These are phyloP conservation scores for Kradibia gibbosae DNA, from an alignment of 1,140 invertebrate species.

Conservation along the genomic window DNA sequence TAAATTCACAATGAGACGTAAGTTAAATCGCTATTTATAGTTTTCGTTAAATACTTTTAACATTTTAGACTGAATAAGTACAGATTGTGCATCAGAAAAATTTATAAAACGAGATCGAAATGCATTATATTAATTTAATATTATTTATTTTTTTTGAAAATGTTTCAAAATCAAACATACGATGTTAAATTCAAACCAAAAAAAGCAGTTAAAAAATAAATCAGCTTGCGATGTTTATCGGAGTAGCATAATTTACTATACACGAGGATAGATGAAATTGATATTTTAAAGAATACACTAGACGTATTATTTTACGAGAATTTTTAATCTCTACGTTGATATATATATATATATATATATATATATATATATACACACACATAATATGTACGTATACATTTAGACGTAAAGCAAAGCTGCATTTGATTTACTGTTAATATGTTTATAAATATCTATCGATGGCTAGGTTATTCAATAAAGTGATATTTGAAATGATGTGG, in stretches of 20 bases:
- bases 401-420: background rate
- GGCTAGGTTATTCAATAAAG: constrained; percentile 2
- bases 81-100: background rate
- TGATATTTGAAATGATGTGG: background rate
- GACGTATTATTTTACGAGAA: too few relatives aligned
- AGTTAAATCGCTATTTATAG: background rate
- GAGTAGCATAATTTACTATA: background rate
- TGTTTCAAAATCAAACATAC: too few relatives aligned
- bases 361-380: background rate
- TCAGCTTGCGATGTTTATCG: background rate
- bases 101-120: background rate
- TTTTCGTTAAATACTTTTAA: background rate
- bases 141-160: too few relatives aligned
- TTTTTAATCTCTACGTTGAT: too few relatives aligned
- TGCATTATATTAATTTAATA: background rate
- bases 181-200: too few relatives aligned
- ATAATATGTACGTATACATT: background rate
- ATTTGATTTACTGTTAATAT: background rate
- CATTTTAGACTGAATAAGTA: background rate
- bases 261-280: background rate
- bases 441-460: background rate
- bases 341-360: too few relatives aligned
- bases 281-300: background rate
- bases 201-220: too few relatives aligned
- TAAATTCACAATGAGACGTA: background rate